Percentiles rank a stretch among this genome's conserved stretches.
Evolutionary conservation across 1,140 invertebrate genomes (phyloP).

Genomic region (Himalopsyche phryganea): DNA sequence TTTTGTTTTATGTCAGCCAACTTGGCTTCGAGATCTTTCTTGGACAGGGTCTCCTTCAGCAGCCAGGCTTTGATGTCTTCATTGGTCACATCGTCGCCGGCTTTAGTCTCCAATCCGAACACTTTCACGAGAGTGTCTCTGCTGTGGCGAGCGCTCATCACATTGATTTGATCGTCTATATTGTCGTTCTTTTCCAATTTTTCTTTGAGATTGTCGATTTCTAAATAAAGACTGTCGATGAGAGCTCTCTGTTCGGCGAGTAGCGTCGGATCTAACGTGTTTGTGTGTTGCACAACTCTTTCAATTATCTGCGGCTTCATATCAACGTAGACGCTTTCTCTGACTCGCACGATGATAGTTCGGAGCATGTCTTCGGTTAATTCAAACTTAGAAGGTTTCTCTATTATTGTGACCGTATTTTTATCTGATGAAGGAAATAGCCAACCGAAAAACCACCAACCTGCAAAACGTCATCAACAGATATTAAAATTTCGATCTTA

Average conservation of each 20-base stretch:
- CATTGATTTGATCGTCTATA: constrained; percentile 34
- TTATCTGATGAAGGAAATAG: background rate
- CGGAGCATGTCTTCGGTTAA: constrained; percentile 42
- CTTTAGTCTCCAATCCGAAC: constrained; percentile 35
- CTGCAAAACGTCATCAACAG: no score
- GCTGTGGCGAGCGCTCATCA: constrained; percentile 29
- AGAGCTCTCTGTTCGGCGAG: constrained; percentile 34
- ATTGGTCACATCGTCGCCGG: constrained; percentile 34
- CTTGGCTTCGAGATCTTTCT: constrained; percentile 45
- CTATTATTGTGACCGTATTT: constrained; percentile 1
- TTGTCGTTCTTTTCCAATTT: constrained; percentile 41
- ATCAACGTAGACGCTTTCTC: constrained; percentile 32
- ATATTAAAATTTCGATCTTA: no score
- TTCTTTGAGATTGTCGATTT: constrained; percentile 46
- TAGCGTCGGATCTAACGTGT: constrained; percentile 33
- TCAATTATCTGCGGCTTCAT: constrained; percentile 38
- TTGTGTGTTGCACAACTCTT: constrained; percentile 40
- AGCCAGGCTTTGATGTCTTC: constrained; percentile 50
- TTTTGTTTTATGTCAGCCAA: constrained; percentile 40
- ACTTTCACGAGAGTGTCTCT: constrained; percentile 34
- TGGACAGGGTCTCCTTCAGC: constrained; percentile 47
- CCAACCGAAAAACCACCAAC: no score
- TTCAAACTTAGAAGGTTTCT: constrained; percentile 20
- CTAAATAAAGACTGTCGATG: constrained; percentile 42
- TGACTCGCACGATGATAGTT: constrained; percentile 41